Evolutionary conservation across 2,888 invertebrate genomes (phyloP).

Genomic region (Embidobia sp.): DNA sequence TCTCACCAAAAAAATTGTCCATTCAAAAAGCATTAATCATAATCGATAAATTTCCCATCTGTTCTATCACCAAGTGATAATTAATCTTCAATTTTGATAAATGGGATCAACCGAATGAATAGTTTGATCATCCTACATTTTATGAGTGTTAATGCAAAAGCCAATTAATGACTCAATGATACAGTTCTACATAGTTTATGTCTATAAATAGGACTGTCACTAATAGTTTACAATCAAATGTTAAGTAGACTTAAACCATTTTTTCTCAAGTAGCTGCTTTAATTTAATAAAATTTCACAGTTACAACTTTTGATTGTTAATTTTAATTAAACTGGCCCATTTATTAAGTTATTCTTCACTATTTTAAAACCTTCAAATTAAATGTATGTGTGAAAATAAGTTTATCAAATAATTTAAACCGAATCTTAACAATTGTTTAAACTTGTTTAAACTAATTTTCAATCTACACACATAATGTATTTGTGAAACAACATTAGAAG

Average conservation of each 20-base stretch:
- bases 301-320: too few relatives aligned
- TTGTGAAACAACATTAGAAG: too few relatives aligned
- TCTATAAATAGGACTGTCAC: slow-evolving; percentile 23
- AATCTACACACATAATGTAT: background rate
- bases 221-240: slow-evolving; percentile 11
- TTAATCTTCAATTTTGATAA: slow-evolving; percentile 27
- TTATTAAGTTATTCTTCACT: too few relatives aligned
- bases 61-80: too few relatives aligned
- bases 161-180: slow-evolving; percentile 34
- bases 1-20: too few relatives aligned
- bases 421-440: background rate
- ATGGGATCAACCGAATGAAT: slow-evolving; percentile 26
- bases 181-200: slow-evolving; percentile 27
- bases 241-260: background rate
- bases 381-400: too few relatives aligned
- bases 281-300: too few relatives aligned
- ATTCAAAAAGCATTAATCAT: too few relatives aligned
- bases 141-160: slow-evolving; percentile 31
- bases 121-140: slow-evolving; percentile 17
- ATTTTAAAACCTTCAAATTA: too few relatives aligned
- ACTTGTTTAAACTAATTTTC: background rate
- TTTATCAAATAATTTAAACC: background rate
- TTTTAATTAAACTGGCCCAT: too few relatives aligned
- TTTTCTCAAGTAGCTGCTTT: too few relatives aligned
- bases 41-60: too few relatives aligned